phyloP scores from a whole-genome alignment of 1,140 invertebrate species.

The Drosophila hydei region DNA sequence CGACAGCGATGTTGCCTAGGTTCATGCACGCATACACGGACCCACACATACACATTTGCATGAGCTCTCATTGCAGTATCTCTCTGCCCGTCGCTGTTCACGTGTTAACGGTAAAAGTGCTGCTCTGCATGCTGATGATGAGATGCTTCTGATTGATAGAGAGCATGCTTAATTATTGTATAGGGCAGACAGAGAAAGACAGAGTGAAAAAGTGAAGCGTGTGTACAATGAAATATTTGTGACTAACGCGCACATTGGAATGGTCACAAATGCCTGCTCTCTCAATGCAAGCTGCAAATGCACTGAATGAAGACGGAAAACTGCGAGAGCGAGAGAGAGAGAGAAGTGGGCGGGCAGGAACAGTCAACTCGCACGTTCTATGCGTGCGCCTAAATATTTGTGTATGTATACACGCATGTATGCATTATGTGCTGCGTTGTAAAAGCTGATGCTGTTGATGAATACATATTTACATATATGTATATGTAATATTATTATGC shows the following conservation, averaged over 20 bases:
- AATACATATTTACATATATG: constrained; percentile 25
- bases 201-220: constrained; percentile 4
- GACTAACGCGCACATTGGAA: constrained; percentile 16
- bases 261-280: not conserved
- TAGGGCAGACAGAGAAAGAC: constrained; percentile 9
- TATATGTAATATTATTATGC: not conserved
- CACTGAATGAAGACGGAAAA: constrained; percentile 29
- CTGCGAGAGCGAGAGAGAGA: not conserved
- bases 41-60: constrained; percentile 4
- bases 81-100: constrained; percentile 50
- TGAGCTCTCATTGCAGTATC: constrained; percentile 23
- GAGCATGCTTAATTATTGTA: constrained; percentile 36
- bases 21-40: constrained; percentile 4
- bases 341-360: not conserved
- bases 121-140: constrained; percentile 26
- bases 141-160: constrained; percentile 30
- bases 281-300: constrained; percentile 4
- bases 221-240: constrained; percentile 19
- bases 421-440: constrained; percentile 34
- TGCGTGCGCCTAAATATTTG: constrained; percentile 11
- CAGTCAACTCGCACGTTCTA: constrained; percentile 8
- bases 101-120: constrained; percentile 70
- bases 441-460: constrained; percentile 20
- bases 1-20: constrained; percentile 23
- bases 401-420: constrained; percentile 26